Evolutionary conservation across 1,140 invertebrate genomes (phyloP).

Genomic region (Orius laevigatus): DNA sequence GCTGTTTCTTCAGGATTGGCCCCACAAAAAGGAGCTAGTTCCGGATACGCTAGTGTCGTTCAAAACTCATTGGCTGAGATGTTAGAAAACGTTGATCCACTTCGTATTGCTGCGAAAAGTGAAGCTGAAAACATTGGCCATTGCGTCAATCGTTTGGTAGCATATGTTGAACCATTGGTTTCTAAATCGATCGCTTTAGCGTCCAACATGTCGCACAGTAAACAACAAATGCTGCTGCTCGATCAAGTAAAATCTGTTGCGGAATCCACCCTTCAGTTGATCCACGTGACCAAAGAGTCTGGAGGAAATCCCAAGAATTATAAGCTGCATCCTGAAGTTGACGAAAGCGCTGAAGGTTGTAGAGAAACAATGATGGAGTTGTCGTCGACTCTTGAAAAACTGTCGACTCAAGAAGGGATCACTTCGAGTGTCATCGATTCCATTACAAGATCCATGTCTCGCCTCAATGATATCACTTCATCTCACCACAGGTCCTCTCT

Average conservation of each 20-base stretch:
- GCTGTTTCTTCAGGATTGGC: conserved; percentile 68
- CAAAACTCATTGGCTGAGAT: conserved; percentile 58
- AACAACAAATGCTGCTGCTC: conserved; percentile 72
- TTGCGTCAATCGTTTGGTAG: conserved; percentile 57
- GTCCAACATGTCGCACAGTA: conserved; percentile 75
- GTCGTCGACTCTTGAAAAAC: conserved; percentile 59
- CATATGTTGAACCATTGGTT: conserved; percentile 72
- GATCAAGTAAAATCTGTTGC: conserved; percentile 89
- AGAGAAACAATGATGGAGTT: conserved; percentile 70
- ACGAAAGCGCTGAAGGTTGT: conserved; percentile 61
- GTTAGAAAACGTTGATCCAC: conserved; percentile 60
- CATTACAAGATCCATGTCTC: conserved; percentile 68
- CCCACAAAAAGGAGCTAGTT: conserved; percentile 53
- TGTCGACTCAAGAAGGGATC: conserved; percentile 72
- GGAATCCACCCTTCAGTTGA: conserved; percentile 72
- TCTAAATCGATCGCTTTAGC: conserved; percentile 69
- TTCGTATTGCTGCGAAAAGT: conserved; percentile 65
- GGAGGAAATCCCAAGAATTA: conserved; percentile 83
- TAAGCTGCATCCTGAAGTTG: conserved; percentile 62
- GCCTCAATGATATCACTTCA: conserved; percentile 50
- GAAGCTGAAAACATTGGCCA: conserved; percentile 91
- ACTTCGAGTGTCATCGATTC: conserved; percentile 77
- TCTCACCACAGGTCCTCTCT: conserved; percentile 21
- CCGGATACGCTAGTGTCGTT: conserved; percentile 68
- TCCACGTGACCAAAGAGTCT: conserved; percentile 72